A percentile compares a stretch with the other conserved stretches of the same genome.
These are phyloP conservation scores for Panthera tigris DNA, from an alignment of 2,113 vertebrate species.

Conservation along the genomic window DNA sequence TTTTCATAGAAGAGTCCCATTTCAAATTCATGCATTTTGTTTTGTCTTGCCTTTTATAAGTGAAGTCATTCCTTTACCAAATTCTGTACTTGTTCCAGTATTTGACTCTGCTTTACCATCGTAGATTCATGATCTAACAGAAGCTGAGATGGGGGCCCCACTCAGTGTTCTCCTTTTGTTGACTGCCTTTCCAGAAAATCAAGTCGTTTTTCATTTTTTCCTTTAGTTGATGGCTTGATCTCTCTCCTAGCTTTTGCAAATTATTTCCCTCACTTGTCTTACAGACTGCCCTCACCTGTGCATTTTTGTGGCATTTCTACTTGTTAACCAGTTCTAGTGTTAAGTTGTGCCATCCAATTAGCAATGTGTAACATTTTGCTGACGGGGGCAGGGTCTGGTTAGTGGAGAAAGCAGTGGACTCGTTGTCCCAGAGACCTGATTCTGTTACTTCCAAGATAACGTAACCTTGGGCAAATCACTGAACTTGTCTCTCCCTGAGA, in stretches of 20 bases:
- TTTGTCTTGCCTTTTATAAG: conserved; percentile 1
- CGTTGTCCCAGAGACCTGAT: neutral
- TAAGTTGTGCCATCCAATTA: neutral
- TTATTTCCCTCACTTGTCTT: conserved; percentile 40
- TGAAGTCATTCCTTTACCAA: conserved; percentile 22
- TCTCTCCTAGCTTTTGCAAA: neutral
- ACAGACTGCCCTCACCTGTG: neutral
- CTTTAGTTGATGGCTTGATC: conserved; percentile 15
- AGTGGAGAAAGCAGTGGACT: neutral
- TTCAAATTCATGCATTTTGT: neutral
- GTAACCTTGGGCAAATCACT: conserved; percentile 37
- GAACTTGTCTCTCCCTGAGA: neutral
- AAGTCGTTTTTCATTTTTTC: conserved; percentile 16
- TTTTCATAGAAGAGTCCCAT: neutral
- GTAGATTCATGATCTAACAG: neutral
- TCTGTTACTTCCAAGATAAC: conserved; percentile 49
- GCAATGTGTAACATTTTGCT: neutral
- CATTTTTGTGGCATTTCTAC: conserved; percentile 34
- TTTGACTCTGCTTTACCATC: neutral
- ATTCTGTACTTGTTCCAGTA: neutral
- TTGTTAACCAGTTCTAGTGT: conserved; percentile 46
- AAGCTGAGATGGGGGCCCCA: neutral
- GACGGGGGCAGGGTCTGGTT: neutral
- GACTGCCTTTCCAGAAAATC: conserved; percentile 39
- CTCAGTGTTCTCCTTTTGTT: conserved; percentile 46